phyloP scores from a whole-genome alignment of 2,797 vertebrate species.

The Acanthis flammea region DNA sequence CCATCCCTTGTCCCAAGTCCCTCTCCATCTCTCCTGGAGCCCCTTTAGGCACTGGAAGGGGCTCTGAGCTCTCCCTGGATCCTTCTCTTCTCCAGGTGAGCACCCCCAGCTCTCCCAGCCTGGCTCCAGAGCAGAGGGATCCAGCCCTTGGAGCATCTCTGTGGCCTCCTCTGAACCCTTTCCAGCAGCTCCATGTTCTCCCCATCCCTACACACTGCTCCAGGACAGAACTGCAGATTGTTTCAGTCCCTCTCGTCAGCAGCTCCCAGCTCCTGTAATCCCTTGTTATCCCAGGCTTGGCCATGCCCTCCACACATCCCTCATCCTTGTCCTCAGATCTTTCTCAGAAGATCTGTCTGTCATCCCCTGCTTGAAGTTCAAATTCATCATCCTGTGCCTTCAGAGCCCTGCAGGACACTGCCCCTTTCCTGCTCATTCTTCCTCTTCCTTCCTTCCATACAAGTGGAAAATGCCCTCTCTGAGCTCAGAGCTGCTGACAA shows the following conservation, averaged over 20 bases:
- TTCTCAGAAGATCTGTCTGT: neutral
- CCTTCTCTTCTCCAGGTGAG: neutral
- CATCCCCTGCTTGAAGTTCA: neutral
- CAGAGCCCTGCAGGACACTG: neutral
- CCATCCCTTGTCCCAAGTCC: accelerated
- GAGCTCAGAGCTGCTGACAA: constrained; percentile 34
- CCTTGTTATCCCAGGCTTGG: accelerated
- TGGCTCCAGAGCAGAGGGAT: neutral
- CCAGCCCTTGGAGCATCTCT: accelerated
- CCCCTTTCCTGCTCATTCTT: constrained; percentile 59
- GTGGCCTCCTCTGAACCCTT: accelerated
- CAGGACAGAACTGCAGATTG: neutral
- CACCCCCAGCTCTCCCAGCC: neutral
- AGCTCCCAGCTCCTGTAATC: neutral
- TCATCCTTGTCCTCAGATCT: neutral
- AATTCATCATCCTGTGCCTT: constrained; percentile 26
- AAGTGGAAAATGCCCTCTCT: constrained; percentile 41
- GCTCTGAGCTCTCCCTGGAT: neutral
- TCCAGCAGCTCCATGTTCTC: neutral
- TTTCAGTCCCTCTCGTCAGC: neutral
- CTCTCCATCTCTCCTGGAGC: neutral
- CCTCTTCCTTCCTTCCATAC: constrained; percentile 62
- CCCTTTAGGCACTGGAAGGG: neutral
- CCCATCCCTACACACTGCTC: too few species aligned
- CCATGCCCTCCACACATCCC: accelerated